phyloP scores from a whole-genome alignment of 2,888 invertebrate genomes.

The Gerris lacustris region DNA sequence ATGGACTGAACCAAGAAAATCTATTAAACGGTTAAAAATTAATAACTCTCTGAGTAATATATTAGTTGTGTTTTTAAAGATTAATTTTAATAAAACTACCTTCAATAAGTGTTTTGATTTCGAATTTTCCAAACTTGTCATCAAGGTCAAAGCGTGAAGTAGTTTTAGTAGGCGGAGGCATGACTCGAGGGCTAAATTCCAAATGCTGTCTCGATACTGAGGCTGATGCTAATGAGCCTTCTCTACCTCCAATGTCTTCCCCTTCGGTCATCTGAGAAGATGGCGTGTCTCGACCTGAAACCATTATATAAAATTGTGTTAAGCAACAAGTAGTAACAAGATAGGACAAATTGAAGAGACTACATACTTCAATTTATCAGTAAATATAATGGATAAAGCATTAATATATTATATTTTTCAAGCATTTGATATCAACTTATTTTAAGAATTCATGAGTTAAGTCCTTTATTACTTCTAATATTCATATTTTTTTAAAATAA shows the following conservation, averaged over 20 bases:
- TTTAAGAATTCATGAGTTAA: no score
- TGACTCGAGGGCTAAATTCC: slow-evolving; percentile 29
- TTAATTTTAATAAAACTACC: slow-evolving; percentile 34
- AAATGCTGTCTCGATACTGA: slow-evolving; percentile 23
- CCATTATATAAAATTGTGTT: neutral
- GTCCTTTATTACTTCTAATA: no score
- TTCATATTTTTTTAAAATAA: no score
- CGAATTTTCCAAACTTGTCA: slow-evolving; percentile 97
- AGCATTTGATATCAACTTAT: no score
- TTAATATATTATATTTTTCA: no score
- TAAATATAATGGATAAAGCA: no score
- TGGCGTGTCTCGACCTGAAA: slow-evolving; percentile 78
- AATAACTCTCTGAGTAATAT: no score
- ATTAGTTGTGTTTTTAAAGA: no score
- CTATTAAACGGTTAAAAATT: no score
- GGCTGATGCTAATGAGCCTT: slow-evolving; percentile 8
- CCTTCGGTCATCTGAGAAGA: slow-evolving; percentile 82
- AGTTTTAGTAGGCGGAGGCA: slow-evolving; percentile 38
- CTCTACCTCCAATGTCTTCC: slow-evolving; percentile 44
- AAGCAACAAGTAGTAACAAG: neutral
- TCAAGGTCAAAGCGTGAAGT: slow-evolving; percentile 86
- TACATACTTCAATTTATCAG: no score
- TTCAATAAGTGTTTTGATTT: slow-evolving; percentile 60
- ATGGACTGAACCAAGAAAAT: no score
- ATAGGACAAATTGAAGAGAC: neutral